A percentile compares a stretch with the other conserved stretches of the same genome.
Evolutionary conservation across 2,888 invertebrate genomes (phyloP).

Genomic region (Thecophora atra): DNA sequence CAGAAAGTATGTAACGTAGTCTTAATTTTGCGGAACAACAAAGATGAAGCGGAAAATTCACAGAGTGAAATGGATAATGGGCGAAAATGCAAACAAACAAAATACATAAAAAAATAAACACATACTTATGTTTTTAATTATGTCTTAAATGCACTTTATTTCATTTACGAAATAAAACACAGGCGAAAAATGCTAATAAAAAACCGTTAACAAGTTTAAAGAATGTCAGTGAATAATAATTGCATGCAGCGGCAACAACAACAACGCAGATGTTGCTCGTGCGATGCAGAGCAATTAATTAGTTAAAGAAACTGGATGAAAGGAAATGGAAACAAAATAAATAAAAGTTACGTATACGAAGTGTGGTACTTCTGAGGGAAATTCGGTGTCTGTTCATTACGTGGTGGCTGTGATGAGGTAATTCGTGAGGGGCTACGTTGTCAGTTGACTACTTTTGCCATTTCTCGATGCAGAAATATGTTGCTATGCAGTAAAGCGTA

Average conservation of each 20-base stretch:
- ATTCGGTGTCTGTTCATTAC: not conserved
- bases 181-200: not conserved
- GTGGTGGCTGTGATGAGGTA: not conserved
- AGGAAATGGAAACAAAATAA: not conserved
- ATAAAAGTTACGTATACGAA: slow-evolving; percentile 10
- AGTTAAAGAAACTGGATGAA: slow-evolving; percentile 12
- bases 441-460: too few relatives aligned
- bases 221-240: not conserved
- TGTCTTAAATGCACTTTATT: slow-evolving; percentile 14
- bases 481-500: not conserved
- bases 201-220: not conserved
- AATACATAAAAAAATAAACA: slow-evolving; percentile 16
- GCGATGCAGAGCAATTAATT: slow-evolving; percentile 32
- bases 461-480: not conserved
- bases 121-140: slow-evolving; percentile 14
- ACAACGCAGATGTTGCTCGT: too few relatives aligned
- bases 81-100: too few relatives aligned
- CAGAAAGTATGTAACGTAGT: slow-evolving; percentile 27
- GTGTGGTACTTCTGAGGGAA: not conserved
- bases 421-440: not conserved
- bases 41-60: not conserved
- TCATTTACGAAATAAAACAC: slow-evolving; percentile 9
- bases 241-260: slow-evolving; percentile 32
- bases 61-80: not conserved
- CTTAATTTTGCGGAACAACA: slow-evolving; percentile 19